Evolutionary conservation across 2,888 invertebrate species (phyloP), one percentile per base, ranked within the genome.

Genomic region (Xestoiulus laeticollis): DNA sequence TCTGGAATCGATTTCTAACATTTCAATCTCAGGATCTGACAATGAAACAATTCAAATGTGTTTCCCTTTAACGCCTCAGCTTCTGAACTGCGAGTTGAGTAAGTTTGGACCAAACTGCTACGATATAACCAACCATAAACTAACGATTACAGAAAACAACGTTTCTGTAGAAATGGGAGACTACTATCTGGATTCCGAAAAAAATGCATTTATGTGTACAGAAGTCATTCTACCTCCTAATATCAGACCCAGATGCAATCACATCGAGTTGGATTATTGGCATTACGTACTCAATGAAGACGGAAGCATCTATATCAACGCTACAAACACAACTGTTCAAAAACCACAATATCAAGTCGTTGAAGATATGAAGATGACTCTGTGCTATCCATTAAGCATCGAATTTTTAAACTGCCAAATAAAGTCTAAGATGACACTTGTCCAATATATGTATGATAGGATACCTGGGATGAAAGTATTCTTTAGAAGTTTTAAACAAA

Each of bases 21-120:
- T 48, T 12, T 14, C 12, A 19, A 4, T 48, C 4, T 14, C 19
- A 48, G 48, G 14, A 82, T n/a, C 12, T 22, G 84, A 84, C 22
- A 84, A 84, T 26, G 14, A 32, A 32, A 84, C 30, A 19, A 84
- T 53, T 14, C 33, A 12, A 14, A 12, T 87, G 6, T 87, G 87
- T 30, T 43, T 30, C 84, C 84, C 87, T 12, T 38, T 87, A n/a
- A 43, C 87, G 12, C 87, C 87, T 5, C 87, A 87, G 43, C 33
- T 87, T n/a, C 83, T 84, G 10, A 85, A 85, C 38, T 85, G 85
- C 38, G 38, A 85, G 33, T 38, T 85, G 33, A 30, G 85, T 8
- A 43, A 26, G 38, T 85, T 32, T 14, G 22, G 33, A 1, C 38
- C 43, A 85, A 12, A 33, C 1, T 38, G 48, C 22, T 85, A 43